Percentiles rank a stretch among this genome's conserved stretches.
Evolutionary conservation across 2,888 invertebrate genomes (phyloP).

Genomic region (Volucella bombylans): DNA sequence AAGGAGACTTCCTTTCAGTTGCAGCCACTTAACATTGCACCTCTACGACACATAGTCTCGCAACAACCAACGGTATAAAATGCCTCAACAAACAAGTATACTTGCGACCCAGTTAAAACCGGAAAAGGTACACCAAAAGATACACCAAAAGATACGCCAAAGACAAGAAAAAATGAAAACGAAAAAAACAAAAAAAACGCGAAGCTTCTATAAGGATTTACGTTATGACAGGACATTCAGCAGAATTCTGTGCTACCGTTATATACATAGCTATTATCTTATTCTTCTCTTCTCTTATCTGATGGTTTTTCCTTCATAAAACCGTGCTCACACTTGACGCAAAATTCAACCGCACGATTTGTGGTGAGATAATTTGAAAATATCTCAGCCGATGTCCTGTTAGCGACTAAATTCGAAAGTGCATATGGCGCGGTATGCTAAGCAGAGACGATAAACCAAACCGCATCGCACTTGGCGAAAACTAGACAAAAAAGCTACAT

Average conservation of each 20-base stretch:
- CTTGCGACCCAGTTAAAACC: conserved; percentile 63
- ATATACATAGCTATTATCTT: no score
- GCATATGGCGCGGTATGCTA: conserved; percentile 54
- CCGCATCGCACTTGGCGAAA: conserved; percentile 70
- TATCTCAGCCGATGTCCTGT: conserved; percentile 78
- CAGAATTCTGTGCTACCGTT: background rate
- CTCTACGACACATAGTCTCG: conserved; percentile 45
- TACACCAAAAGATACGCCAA: conserved; percentile 25
- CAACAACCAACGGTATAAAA: conserved; percentile 28
- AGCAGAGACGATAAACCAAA: conserved; percentile 46
- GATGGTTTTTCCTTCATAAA: background rate
- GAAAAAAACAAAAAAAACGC: conserved; percentile 13
- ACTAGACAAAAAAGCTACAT: conserved; percentile 30
- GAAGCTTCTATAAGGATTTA: conserved; percentile 43
- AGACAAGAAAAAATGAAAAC: background rate
- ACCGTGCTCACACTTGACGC: conserved; percentile 29
- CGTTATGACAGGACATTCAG: conserved; percentile 52
- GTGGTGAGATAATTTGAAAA: conserved; percentile 20
- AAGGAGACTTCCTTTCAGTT: conserved; percentile 60
- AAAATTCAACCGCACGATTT: conserved; percentile 31
- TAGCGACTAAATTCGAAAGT: conserved; percentile 78
- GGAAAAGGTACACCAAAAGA: conserved; percentile 45
- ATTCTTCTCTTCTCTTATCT: background rate
- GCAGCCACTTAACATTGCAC: conserved; percentile 73
- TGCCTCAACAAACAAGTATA: conserved; percentile 44